Conservation (phyloP, 2,113 vertebrate genomes). For the Gracilinanus agilis region DNA sequence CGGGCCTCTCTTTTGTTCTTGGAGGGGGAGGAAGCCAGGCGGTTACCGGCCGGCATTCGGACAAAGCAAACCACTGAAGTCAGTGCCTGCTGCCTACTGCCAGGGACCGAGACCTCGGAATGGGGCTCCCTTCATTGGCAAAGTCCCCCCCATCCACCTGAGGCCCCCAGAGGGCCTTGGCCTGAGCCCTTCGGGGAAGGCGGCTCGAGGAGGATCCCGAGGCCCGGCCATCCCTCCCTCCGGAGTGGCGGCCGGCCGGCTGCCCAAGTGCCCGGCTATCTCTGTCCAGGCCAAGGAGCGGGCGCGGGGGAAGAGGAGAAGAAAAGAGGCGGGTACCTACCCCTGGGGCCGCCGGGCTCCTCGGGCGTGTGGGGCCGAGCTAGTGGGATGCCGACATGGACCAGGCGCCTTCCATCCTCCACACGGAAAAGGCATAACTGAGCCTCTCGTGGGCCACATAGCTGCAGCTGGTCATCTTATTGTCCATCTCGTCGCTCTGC, state of each 20-base stretch:
- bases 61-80: neutral
- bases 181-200: neutral
- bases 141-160: neutral
- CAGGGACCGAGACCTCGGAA: neutral
- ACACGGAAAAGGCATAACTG: constrained; percentile 98
- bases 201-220: neutral
- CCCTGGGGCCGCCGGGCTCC: constrained; percentile 72
- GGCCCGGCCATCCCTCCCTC: too few relatives aligned
- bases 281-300: neutral
- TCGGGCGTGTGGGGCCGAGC: constrained; percentile 76
- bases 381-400: constrained; percentile 98
- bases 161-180: neutral
- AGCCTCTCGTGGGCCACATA: constrained; percentile 97
- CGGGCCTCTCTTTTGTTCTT: neutral
- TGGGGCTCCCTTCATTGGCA: too few relatives aligned
- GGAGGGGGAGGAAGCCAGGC: neutral
- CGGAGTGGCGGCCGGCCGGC: too few relatives aligned
- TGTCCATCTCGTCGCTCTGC: constrained; percentile 98
- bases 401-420: constrained; percentile 98
- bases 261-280: neutral
- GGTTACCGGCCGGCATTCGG: neutral
- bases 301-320: neutral
- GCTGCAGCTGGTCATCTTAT: constrained; percentile 97
- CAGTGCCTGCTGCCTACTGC: neutral
- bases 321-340: constrained; percentile 74